Base-by-base conservation (phyloP, 2,888 invertebrate species). In the Apotomis betuletana region DNA sequence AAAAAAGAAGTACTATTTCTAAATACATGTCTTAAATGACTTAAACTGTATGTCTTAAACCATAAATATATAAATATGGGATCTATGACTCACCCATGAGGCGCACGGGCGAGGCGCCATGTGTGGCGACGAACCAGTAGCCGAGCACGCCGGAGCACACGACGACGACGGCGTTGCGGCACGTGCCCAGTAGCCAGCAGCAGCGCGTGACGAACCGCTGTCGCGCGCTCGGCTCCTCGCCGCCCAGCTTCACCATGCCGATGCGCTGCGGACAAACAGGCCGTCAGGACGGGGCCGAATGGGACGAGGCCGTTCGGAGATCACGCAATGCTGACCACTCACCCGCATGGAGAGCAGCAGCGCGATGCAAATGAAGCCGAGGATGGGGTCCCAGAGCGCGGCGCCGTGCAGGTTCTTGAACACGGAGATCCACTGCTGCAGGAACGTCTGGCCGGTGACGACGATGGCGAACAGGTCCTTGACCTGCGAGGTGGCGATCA, bases 401-500 rank as follows among this genome's bases (percentile, higher is more conserved):
- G 96, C 95, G 72, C 94, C 85, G 75, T 94, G 93, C 72, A 97
- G 94, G 82, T 96, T 95, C 49, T 91, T 84, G 81, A 95, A 95
- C 62, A 98, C 95, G 74, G 96, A 96, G 68, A 92, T 94, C 96
- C 97, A 96, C 83, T 96, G 96, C 80, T 96, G 95, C 67, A 97
- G 83, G 84, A 98, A 97, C 0, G 97, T 97, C 52, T 95, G 94
- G 27, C 97, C 97, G 54, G 92, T 94, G 12, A 96, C 96, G 15
- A 89, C 79, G 78, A 97, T 96, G 2, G 97, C 97, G 67, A 97
- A 94, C 65, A 97, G 92, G 83, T 97, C 96, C 89, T 97, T 97
- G 36, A 97, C 94, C 90, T 98, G 98, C n/a, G 97, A 97, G 0
- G 97, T 96, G 55, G 97, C 95, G 79, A 98, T 98, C 82, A 98